Conservation (phyloP, 2,113 vertebrate genomes). For the Neoarius graeffei region DNA sequence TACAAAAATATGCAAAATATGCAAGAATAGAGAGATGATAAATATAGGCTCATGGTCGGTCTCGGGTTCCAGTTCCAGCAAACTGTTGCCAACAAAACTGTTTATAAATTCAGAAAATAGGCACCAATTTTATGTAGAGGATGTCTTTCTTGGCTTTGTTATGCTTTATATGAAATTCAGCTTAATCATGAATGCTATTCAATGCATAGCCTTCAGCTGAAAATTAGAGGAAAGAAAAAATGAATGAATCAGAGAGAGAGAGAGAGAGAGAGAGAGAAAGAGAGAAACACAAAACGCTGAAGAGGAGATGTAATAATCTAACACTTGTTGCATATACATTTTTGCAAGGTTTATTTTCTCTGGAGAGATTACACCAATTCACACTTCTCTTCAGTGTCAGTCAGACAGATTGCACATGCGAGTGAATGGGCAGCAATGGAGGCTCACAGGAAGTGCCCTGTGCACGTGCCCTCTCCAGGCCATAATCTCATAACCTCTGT, state of each 20-base stretch:
- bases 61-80: background rate
- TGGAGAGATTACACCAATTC: background rate
- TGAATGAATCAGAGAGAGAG: background rate
- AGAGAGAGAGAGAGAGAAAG: background rate
- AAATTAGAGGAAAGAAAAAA: background rate
- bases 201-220: background rate
- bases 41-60: background rate
- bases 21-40: background rate
- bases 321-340: background rate
- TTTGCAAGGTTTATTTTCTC: background rate
- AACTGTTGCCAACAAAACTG: background rate
- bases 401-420: background rate
- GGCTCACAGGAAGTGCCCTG: background rate
- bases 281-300: background rate
- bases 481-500: slow-evolving; percentile 41
- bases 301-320: background rate
- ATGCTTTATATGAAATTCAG: background rate
- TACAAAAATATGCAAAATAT: background rate
- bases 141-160: background rate
- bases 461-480: slow-evolving; percentile 36
- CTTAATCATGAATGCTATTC: background rate
- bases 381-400: background rate
- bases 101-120: slow-evolving; percentile 2
- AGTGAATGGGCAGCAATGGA: slow-evolving; percentile 8
- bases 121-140: background rate